Base-by-base conservation (phyloP, 2,113 vertebrate species). In the Henicopernis longicauda region DNA sequence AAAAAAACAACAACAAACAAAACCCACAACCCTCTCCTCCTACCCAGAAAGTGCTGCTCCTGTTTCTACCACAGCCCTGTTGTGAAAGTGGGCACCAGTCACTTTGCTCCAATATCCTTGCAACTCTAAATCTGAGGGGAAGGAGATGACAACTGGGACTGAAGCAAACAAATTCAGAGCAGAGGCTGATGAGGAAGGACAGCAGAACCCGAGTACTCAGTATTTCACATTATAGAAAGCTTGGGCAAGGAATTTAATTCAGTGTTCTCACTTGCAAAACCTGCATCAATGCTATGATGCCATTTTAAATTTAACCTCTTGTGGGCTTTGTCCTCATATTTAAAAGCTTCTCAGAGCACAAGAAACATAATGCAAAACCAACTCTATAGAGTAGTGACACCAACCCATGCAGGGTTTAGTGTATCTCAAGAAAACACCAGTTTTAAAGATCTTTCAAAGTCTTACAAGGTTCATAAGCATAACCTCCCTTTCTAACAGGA, bases 341-440 rank as follows among this genome's bases (percentile, higher is more conserved):
- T 11, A 63, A 71, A 83, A 74, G n/a, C 52, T 70, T 58, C 52
- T 78, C 50, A 47, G 55, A 67, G 47, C 44, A 79, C 58, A 81
- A n/a, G 22, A 36, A 89, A 38, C 19, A 26, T 7, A n/a, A 82
- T 1, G 21, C 55, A 62, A 50, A 50, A 73, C 2, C 44, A 58
- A 5, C 9, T 32, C n/a, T 26, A 6, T 0, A 36, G 2, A 58
- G 17, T 0, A 89, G 61, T 21, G 36, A 7, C 61, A 19, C 58
- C 1, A 16, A 66, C 20, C 40, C 44, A 15, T 3, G 18, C 57
- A 26, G 31, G 34, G 21, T 6, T 38, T 21, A 40, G 32, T 2
- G 26, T 10, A 61, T 6, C 40, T 72, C 58, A 52, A 49, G 61
- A 65, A 90, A 52, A 73, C 0, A n/a, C 8, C n/a, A 74, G 38